phyloP scores from a whole-genome alignment of 2,888 invertebrate genomes.

The Clistopyga incitator region DNA sequence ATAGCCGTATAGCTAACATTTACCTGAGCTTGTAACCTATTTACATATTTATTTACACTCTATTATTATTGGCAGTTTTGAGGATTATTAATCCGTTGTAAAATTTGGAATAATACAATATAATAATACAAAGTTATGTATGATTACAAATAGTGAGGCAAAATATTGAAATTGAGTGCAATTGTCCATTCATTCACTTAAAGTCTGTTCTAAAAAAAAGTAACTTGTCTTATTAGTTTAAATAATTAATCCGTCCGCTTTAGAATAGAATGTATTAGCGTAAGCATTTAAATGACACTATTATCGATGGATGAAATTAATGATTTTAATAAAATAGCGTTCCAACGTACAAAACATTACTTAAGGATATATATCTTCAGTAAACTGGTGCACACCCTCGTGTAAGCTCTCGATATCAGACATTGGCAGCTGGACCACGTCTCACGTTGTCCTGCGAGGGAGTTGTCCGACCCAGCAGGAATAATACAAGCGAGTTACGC shows the following conservation, averaged over 20 bases:
- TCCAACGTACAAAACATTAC: not conserved
- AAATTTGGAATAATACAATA: no score
- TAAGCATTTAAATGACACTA: not conserved
- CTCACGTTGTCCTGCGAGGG: conserved; percentile 71
- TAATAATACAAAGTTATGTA: no score
- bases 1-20: not conserved
- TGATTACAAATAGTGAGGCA: no score
- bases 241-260: no score
- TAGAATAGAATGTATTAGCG: no score
- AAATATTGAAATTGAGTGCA: no score
- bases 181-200: no score
- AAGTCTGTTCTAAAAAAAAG: no score
- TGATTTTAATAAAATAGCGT: not conserved
- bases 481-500: conserved; percentile 80
- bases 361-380: conserved; percentile 14
- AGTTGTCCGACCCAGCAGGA: conserved; percentile 78
- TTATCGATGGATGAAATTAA: not conserved
- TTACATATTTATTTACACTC: not conserved
- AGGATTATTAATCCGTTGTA: no score
- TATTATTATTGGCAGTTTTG: no score
- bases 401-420: conserved; percentile 67
- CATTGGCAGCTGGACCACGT: conserved; percentile 80
- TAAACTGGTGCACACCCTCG: conserved; percentile 32
- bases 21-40: not conserved
- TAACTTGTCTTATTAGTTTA: no score